Base-by-base conservation (phyloP, 2,113 vertebrate species). In the Paratilapia polleni region DNA sequence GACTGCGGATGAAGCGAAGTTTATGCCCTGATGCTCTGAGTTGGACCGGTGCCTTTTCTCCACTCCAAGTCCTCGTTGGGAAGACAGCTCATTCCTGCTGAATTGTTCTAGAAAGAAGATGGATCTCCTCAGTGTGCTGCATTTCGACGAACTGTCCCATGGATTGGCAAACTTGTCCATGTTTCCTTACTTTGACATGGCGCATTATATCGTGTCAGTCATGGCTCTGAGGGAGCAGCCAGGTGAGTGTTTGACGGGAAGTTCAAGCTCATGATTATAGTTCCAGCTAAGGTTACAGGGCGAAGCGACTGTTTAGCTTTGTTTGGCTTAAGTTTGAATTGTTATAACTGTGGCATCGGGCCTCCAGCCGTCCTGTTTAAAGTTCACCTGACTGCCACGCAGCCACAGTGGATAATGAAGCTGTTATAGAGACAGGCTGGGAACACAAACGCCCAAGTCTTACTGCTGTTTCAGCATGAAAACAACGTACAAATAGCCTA, bases 141-240 rank as follows among this genome's bases (percentile, higher is more conserved):
- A 77, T 80, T 36, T 96, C 87, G 92, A 97, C 80, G 93, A 97
- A 4, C 79, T 97, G 90, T 94, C 96, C 9, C 89, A 96, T 68
- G 94, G 94, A 68, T 96, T 99, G 90, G 97, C 97, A 14, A 94
- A 91, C 70, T 87, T 98, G 77, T 86, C 96, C 38, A 97, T 99
- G 97, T 99, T 97, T 64, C 98, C 98, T 0, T 97, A 97, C 92
- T 99, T 99, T 94, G 98, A 99, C 89, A 92, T 96, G 88, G 98
- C 98, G 31, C 98, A 99, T 89, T 99, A 99, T 22, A 49, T 97
- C 26, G 96, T 97, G 81, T 98, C 97, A 1, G 87, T 98, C 38
- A 94, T 99, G 97, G 91, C 96, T 73, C 87, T 99, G 91, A 96
- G 96, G 91, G 97, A 96, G 88, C 97, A 97, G 95, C 96, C 96